Conservation (phyloP, 1,140 invertebrate genomes). For the Heliconius nattereri region DNA sequence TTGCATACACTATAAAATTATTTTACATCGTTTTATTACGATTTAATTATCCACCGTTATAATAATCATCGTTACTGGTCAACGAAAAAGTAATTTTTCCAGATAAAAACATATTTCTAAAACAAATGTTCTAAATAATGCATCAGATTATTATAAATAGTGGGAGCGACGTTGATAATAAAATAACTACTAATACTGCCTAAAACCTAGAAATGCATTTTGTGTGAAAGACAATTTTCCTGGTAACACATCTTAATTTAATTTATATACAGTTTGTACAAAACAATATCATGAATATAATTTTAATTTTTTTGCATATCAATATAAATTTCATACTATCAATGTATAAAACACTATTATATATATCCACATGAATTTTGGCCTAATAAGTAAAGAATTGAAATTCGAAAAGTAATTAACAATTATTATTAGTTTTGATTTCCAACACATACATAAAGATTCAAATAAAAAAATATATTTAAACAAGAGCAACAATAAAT, state of each 20-base stretch:
- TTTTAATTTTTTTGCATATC: not conserved
- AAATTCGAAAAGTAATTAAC: not conserved
- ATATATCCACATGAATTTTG: constrained; percentile 2
- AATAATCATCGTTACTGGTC: not conserved
- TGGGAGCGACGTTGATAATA: not conserved
- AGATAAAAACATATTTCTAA: not conserved
- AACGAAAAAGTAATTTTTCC: not conserved
- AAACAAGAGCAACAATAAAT: not conserved
- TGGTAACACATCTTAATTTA: constrained; percentile 40
- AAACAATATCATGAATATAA: constrained; percentile 34
- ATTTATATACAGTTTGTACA: constrained; percentile 46
- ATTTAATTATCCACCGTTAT: constrained; percentile 23
- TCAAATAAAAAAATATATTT: not conserved
- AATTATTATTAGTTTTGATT: not conserved
- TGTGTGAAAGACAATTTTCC: constrained; percentile 47
- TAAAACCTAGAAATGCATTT: constrained; percentile 47
- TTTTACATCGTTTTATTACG: constrained; percentile 35
- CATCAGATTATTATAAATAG: constrained; percentile 6
- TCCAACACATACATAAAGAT: not conserved
- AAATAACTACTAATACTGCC: constrained; percentile 40
- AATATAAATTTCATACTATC: not conserved
- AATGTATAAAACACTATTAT: not conserved
- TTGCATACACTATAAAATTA: constrained; percentile 33
- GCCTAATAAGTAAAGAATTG: not conserved
- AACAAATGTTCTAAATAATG: not conserved